A percentile compares a stretch with the other conserved stretches of the same genome.
These are phyloP conservation scores for Haemorhous mexicanus DNA, from an alignment of 2,113 vertebrate species.

Conservation along the genomic window DNA sequence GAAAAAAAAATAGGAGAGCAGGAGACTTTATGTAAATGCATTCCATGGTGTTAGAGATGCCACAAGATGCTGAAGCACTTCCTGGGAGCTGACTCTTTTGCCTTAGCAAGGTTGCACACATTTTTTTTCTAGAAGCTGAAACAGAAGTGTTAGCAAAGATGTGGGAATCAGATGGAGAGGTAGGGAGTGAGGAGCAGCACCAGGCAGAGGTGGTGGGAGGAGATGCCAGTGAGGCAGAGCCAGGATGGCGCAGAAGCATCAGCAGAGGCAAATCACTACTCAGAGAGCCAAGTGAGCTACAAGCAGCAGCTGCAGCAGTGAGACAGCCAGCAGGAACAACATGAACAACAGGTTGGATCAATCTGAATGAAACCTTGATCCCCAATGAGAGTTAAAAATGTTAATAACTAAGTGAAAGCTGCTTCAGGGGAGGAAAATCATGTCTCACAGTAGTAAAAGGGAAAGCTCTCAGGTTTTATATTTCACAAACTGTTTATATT, in stretches of 20 bases:
- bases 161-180: not conserved
- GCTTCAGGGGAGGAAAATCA: not conserved
- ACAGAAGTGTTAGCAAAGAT: not conserved
- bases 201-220: not conserved
- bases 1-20: not conserved
- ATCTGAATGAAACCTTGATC: not conserved
- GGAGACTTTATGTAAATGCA: not conserved
- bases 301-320: not conserved
- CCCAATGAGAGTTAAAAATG: not conserved
- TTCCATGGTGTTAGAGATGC: not conserved
- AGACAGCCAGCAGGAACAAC: not conserved
- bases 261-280: fast-evolving
- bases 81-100: not conserved
- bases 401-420: not conserved
- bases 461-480: not conserved
- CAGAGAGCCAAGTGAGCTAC: not conserved
- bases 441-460: not conserved
- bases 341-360: not conserved
- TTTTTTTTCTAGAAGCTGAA: not conserved
- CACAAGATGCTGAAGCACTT: not conserved
- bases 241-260: not conserved
- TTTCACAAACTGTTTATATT: not conserved
- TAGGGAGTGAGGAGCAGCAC: not conserved
- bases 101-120: fast-evolving
- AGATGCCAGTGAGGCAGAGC: not conserved